phyloP scores from a whole-genome alignment of 2,113 vertebrate species.

The Probosciger aterrimus region DNA sequence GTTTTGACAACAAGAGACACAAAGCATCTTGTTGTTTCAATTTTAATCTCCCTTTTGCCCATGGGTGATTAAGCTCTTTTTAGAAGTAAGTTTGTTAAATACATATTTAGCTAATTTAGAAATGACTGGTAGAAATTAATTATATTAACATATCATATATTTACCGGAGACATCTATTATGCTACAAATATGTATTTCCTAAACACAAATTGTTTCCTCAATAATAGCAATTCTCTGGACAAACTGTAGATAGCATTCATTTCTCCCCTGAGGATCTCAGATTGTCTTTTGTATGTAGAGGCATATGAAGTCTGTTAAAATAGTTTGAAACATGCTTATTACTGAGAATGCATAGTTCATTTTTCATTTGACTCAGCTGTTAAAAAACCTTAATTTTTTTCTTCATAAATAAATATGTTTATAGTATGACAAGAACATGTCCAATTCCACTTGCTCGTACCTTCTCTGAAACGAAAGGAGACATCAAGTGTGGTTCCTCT shows the following conservation, averaged over 20 bases:
- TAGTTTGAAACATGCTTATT: background rate
- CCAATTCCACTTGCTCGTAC: background rate
- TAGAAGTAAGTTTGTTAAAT: conserved; percentile 38
- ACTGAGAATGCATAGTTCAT: background rate
- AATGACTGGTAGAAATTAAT: conserved; percentile 20
- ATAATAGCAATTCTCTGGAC: background rate
- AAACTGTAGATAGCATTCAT: background rate
- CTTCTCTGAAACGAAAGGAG: background rate
- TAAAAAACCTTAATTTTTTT: background rate
- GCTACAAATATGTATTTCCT: conserved; percentile 15
- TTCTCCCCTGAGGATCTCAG: background rate
- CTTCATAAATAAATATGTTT: background rate
- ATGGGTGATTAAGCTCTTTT: conserved; percentile 22
- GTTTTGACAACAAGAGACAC: conserved; percentile 10
- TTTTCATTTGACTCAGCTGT: background rate
- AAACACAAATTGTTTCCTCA: conserved; percentile 5
- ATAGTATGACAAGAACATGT: background rate
- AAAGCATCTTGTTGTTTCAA: conserved; percentile 35
- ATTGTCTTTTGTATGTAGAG: background rate
- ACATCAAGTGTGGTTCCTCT: background rate
- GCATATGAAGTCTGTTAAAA: background rate
- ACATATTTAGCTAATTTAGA: conserved; percentile 45
- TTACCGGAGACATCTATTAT: conserved; percentile 31
- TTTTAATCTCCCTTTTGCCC: conserved; percentile 30
- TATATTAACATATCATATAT: conserved; percentile 31